Percentiles rank a stretch among this genome's conserved stretches.
Conservation (phyloP, 2,113 vertebrate genomes). For the Hippolais icterina region DNA sequence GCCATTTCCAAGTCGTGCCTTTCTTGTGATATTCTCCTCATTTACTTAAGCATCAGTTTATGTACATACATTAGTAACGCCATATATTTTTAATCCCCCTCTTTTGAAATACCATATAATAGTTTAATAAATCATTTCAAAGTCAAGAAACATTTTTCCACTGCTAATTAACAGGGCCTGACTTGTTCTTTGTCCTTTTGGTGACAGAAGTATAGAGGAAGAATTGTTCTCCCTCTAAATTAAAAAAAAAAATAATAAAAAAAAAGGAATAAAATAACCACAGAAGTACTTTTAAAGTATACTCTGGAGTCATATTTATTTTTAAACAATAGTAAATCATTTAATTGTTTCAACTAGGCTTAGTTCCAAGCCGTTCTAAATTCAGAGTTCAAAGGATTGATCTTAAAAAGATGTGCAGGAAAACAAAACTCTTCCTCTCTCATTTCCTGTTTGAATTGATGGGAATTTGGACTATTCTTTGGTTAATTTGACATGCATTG, state of each 20-base stretch:
- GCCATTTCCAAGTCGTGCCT: background rate
- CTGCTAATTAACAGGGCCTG: background rate
- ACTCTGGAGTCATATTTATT: background rate
- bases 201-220: background rate
- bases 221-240: background rate
- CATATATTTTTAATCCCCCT: background rate
- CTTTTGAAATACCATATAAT: background rate
- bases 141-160: background rate
- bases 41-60: background rate
- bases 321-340: slow-evolving; percentile 44
- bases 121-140: background rate
- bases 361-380: slow-evolving; percentile 41
- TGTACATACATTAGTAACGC: background rate
- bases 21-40: background rate
- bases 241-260: background rate
- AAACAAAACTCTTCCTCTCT: slow-evolving; percentile 7
- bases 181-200: background rate
- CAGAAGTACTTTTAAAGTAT: background rate
- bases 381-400: background rate
- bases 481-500: background rate
- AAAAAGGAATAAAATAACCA: background rate
- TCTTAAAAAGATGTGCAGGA: background rate
- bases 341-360: slow-evolving; percentile 15
- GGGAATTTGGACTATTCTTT: background rate
- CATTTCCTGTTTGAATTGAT: background rate